phyloP scores from a whole-genome alignment of 2,797 vertebrate species.

The Megalops cyprinoides region DNA sequence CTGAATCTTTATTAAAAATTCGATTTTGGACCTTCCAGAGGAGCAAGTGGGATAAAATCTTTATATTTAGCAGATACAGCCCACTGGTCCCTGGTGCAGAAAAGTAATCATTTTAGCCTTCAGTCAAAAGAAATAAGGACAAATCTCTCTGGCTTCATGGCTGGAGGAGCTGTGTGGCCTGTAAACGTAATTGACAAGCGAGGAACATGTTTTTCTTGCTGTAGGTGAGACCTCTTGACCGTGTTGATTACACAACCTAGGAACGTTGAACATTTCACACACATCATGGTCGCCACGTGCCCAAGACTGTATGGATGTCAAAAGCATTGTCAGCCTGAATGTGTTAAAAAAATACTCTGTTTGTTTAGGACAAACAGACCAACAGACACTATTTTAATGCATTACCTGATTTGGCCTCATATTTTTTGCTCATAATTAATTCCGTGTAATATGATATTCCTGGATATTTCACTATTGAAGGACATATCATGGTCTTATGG shows the following conservation, averaged over 20 bases:
- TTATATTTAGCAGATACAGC: slow-evolving; percentile 29
- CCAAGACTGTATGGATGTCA: background rate
- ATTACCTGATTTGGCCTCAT: too few species aligned
- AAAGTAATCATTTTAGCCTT: slow-evolving; percentile 32
- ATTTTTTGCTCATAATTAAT: too few species aligned
- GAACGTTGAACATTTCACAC: slow-evolving; percentile 8
- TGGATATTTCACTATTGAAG: too few species aligned
- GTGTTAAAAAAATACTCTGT: background rate
- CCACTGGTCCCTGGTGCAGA: slow-evolving; percentile 23
- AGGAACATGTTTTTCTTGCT: slow-evolving; percentile 16
- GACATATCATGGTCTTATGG: too few species aligned
- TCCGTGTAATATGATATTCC: too few species aligned
- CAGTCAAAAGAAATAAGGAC: slow-evolving; percentile 32
- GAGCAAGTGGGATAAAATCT: slow-evolving; percentile 25
- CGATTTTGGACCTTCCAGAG: slow-evolving; percentile 27
- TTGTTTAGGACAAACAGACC: background rate
- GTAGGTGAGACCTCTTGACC: slow-evolving; percentile 6
- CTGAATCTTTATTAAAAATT: slow-evolving; percentile 28
- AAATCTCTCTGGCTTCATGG: slow-evolving; percentile 22
- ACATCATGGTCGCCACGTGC: background rate
- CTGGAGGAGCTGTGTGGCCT: background rate
- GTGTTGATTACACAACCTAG: background rate
- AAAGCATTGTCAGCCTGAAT: background rate
- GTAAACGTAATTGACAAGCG: slow-evolving; percentile 19
- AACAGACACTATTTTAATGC: too few species aligned